Conservation (phyloP, 2,888 invertebrate genomes). For the Chaitophorus viminalis region DNA sequence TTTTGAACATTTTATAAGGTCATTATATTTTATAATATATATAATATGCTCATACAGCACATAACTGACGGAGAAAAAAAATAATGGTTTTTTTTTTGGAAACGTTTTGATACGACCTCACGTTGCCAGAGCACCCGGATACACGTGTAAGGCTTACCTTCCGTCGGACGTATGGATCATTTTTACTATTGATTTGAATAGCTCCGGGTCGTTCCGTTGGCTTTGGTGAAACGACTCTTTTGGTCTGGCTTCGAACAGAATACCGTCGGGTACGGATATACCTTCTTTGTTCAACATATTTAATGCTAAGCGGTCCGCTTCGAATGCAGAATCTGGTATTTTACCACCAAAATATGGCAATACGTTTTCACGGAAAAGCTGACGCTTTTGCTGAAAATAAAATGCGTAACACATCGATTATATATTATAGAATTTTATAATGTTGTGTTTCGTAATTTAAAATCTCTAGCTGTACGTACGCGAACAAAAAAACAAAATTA, state of each 20-base stretch:
- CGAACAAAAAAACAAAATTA: too few species aligned
- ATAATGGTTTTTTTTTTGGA: not conserved
- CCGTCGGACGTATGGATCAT: constrained; percentile 69
- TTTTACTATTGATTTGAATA: constrained; percentile 64
- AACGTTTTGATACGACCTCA: too few species aligned
- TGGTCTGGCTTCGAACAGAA: constrained; percentile 69
- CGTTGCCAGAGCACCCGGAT: too few species aligned
- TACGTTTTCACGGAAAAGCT: constrained; percentile 74
- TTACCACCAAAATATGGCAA: constrained; percentile 74
- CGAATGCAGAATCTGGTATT: constrained; percentile 74
- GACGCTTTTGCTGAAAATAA: constrained; percentile 70
- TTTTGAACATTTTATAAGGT: too few species aligned
- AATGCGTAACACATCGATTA: not conserved
- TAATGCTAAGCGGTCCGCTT: constrained; percentile 72
- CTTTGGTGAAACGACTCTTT: constrained; percentile 67
- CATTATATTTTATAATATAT: too few species aligned
- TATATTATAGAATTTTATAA: not conserved
- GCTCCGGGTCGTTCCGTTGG: constrained; percentile 65
- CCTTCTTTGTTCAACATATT: constrained; percentile 75
- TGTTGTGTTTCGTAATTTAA: too few species aligned
- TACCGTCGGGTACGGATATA: constrained; percentile 73
- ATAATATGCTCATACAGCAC: too few species aligned
- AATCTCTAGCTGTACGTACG: too few species aligned
- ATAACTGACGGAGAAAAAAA: not conserved
- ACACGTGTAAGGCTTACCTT: constrained; percentile 66